Percentiles rank a stretch among this genome's conserved stretches.
These are phyloP conservation scores for Pseudomyrmex sp. DNA, from an alignment of 1,140 invertebrate genomes.

Conservation along the genomic window DNA sequence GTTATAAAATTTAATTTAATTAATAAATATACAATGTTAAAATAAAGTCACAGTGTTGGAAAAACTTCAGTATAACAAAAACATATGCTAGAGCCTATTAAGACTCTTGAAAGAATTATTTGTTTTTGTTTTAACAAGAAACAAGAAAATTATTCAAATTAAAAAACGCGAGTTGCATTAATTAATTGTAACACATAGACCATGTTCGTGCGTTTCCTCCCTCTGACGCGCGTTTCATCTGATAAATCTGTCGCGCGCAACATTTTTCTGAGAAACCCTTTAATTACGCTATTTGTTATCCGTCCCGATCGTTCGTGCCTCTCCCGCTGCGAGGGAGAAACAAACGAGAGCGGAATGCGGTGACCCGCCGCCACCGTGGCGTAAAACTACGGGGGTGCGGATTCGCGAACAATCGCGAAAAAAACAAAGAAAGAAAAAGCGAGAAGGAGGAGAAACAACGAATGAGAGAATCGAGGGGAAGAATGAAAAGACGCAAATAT, in stretches of 20 bases:
- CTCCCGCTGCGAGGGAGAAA: not conserved
- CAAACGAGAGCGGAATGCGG: slow-evolving; percentile 8
- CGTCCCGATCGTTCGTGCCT: slow-evolving; percentile 5
- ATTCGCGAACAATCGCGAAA: slow-evolving; percentile 26
- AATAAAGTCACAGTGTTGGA: not conserved
- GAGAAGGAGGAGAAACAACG: slow-evolving; percentile 13
- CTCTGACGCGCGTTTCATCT: not conserved
- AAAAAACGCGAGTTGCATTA: too few relatives aligned
- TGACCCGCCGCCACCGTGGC: slow-evolving; percentile 3
- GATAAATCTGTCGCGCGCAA: not conserved
- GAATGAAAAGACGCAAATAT: slow-evolving; percentile 54
- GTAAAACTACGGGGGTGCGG: slow-evolving; percentile 19
- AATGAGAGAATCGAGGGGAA: not conserved
- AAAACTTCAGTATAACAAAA: too few relatives aligned
- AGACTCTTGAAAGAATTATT: too few relatives aligned
- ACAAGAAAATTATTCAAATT: too few relatives aligned
- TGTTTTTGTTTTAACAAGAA: too few relatives aligned
- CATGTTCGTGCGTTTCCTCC: not conserved
- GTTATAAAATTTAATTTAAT: not conserved
- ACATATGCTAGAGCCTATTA: too few relatives aligned
- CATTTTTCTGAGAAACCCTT: not conserved
- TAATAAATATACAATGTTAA: not conserved
- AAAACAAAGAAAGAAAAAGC: not conserved
- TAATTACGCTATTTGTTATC: slow-evolving; percentile 30
- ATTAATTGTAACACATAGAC: not conserved